phyloP scores from a whole-genome alignment of 53 echinoderm and acorn worm genomes.

The Stichopus horrens region DNA sequence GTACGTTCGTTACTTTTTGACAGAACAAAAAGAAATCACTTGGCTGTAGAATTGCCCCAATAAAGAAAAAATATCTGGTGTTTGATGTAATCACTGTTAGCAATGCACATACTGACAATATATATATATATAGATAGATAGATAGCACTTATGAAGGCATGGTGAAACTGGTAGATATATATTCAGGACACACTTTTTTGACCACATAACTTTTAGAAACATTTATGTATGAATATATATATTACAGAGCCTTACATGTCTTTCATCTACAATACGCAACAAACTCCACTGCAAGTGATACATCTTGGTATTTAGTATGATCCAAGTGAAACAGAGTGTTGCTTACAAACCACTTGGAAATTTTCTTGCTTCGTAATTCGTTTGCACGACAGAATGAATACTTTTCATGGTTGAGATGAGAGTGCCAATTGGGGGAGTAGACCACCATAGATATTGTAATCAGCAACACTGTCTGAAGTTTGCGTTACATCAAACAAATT shows the following conservation, averaged over 20 bases:
- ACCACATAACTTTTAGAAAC: slow-evolving; percentile 25
- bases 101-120: slow-evolving; percentile 4
- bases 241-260: slow-evolving; percentile 23
- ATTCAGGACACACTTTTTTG: slow-evolving; percentile 15
- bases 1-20: too few species aligned
- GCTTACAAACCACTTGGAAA: too few species aligned
- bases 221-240: slow-evolving; percentile 34
- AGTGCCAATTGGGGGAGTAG: too few species aligned
- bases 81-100: not conserved
- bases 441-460: too few species aligned
- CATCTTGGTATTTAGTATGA: not conserved
- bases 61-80: not conserved
- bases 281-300: not conserved
- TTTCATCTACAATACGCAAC: not conserved
- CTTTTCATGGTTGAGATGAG: too few species aligned
- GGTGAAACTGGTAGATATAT: not conserved
- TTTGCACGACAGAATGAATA: too few species aligned
- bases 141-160: slow-evolving; percentile 44
- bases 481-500: too few species aligned
- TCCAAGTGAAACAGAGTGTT: too few species aligned
- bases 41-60: too few species aligned
- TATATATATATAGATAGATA: not conserved
- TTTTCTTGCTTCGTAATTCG: too few species aligned
- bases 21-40: too few species aligned
- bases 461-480: too few species aligned